A percentile compares a stretch with the other conserved stretches of the same genome.
Evolutionary conservation across 2,797 vertebrate species (phyloP).

Genomic region (Sebastes iracundus): DNA sequence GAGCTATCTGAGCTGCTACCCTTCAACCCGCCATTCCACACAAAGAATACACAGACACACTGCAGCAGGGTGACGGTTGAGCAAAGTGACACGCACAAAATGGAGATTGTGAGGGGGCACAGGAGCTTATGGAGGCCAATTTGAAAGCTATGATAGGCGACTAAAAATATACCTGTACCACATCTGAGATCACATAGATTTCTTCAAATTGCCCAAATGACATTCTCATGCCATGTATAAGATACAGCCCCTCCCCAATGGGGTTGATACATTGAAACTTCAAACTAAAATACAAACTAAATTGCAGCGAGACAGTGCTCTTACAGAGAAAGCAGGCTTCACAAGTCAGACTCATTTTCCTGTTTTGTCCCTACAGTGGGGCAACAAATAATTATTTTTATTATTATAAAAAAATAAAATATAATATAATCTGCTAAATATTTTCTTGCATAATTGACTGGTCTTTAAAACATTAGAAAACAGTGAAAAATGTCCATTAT

Average conservation of each 20-base stretch:
- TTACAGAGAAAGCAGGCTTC: neutral
- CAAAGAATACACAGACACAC: conserved; percentile 56
- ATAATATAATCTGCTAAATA: too few relatives aligned
- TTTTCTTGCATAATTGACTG: neutral
- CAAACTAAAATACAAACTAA: neutral
- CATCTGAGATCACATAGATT: neutral
- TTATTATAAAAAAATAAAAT: too few relatives aligned
- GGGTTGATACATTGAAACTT: neutral
- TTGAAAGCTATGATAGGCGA: neutral
- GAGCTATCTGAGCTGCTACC: conserved; percentile 81
- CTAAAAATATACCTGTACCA: neutral
- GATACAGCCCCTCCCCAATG: neutral
- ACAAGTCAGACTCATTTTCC: neutral
- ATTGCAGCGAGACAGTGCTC: neutral
- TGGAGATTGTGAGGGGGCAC: conserved; percentile 44
- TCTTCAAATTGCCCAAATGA: neutral
- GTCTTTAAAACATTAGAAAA: neutral
- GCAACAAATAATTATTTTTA: neutral
- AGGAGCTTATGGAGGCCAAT: neutral
- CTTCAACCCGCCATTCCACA: conserved; percentile 76
- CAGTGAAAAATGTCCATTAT: neutral
- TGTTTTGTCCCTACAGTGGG: neutral
- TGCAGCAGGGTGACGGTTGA: conserved; percentile 43
- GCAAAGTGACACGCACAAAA: conserved; percentile 63
- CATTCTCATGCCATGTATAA: neutral